Conservation (phyloP, 1,140 invertebrate species). For the Hyles euphorbiae region DNA sequence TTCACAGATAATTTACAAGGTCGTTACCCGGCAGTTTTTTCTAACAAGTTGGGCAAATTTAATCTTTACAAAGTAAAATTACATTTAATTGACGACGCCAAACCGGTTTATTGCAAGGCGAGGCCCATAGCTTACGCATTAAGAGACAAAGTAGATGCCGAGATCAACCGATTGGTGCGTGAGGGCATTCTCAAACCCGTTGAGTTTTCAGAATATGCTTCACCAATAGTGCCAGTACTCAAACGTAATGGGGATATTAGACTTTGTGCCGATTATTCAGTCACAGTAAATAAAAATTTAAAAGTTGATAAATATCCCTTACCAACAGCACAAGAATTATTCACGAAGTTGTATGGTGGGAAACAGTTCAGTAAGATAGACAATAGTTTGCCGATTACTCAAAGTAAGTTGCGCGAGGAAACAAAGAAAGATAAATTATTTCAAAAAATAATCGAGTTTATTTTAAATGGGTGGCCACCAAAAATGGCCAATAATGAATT, state of each 20-base stretch:
- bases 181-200: conserved; percentile 5
- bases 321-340: conserved; percentile 2
- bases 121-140: conserved; percentile 11
- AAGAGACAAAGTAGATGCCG: conserved; percentile 5
- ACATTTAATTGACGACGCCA: conserved; percentile 7
- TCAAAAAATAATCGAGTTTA: not conserved
- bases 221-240: conserved; percentile 1
- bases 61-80: conserved; percentile 11
- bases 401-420: conserved; percentile 1
- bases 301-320: conserved; percentile 4
- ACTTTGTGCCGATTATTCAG: conserved; percentile 6
- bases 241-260: not conserved
- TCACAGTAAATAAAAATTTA: conserved; percentile 8
- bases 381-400: conserved; percentile 12
- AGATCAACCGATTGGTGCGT: not conserved
- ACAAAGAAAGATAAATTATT: conserved; percentile 4
- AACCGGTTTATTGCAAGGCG: conserved; percentile 9
- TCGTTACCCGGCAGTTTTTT: conserved; percentile 10
- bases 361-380: conserved; percentile 12
- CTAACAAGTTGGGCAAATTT: conserved; percentile 9
- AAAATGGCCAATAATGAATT: conserved; percentile 3
- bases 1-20: not conserved
- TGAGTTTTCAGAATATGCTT: conserved; percentile 2
- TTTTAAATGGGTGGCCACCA: conserved; percentile 6
- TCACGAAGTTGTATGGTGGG: conserved; percentile 2